Evolutionary conservation across 2,888 invertebrate genomes (phyloP).

Genomic region (Strigamia transsilvanica): DNA sequence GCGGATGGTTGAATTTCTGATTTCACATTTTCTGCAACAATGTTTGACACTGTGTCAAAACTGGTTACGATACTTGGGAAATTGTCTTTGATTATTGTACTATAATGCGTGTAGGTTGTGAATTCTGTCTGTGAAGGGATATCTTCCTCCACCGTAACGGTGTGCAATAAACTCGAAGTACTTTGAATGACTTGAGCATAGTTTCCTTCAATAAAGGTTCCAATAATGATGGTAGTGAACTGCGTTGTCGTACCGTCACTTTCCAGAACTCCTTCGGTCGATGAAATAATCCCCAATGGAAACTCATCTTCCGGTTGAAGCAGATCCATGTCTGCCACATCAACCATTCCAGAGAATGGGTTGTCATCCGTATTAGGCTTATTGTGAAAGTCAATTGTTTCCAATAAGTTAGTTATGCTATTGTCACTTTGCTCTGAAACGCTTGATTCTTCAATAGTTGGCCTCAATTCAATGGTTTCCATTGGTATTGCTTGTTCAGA

Average conservation of each 20-base stretch:
- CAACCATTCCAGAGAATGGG: slow-evolving; percentile 50
- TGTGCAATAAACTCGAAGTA: slow-evolving; percentile 66
- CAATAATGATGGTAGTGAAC: slow-evolving; percentile 68
- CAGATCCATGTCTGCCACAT: slow-evolving; percentile 50
- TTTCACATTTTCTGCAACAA: slow-evolving; percentile 54
- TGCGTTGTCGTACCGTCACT: slow-evolving; percentile 68
- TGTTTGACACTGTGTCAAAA: slow-evolving; percentile 57
- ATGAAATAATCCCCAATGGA: slow-evolving; percentile 67
- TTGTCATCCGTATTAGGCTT: neutral
- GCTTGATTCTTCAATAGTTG: neutral
- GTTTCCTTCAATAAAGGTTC: slow-evolving; percentile 68
- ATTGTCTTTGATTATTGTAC: slow-evolving; percentile 82
- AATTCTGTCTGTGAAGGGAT: slow-evolving; percentile 71
- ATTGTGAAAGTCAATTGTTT: slow-evolving; percentile 28
- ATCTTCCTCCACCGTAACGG: neutral
- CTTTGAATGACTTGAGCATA: slow-evolving; percentile 69
- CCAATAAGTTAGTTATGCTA: slow-evolving; percentile 13
- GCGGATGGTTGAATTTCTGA: neutral
- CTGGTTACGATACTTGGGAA: slow-evolving; percentile 60
- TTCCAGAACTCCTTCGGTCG: slow-evolving; percentile 67
- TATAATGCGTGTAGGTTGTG: slow-evolving; percentile 81
- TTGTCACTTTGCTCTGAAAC: neutral
- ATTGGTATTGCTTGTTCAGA: neutral
- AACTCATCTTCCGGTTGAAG: slow-evolving; percentile 57
- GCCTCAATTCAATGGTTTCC: neutral